Evolutionary conservation across 1,140 invertebrate species (phyloP).

Genomic region (Lanistes nyassanus): DNA sequence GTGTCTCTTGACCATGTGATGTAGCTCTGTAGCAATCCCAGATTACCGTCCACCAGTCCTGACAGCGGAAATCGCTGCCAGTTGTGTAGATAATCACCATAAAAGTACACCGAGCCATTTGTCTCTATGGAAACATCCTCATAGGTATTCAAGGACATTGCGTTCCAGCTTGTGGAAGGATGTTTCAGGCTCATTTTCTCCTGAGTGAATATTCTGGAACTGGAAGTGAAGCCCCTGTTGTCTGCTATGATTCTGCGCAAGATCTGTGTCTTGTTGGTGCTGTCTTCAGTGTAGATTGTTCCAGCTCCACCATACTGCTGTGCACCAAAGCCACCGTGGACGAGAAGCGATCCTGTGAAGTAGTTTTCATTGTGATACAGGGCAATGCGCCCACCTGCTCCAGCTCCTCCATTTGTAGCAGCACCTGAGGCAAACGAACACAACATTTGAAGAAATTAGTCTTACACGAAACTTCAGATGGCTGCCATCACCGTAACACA

Average conservation of each 20-base stretch:
- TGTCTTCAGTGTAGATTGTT: conserved; percentile 47
- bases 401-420: conserved; percentile 44
- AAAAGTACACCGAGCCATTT: conserved; percentile 20
- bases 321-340: conserved; percentile 45
- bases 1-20: conserved; percentile 3
- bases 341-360: conserved; percentile 45
- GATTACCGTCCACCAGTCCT: neutral
- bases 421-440: conserved; percentile 32
- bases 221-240: conserved; percentile 40
- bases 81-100: neutral
- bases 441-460: no score
- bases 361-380: conserved; percentile 48
- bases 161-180: neutral
- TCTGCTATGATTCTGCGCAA: conserved; percentile 35
- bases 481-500: no score
- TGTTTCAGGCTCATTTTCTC: conserved; percentile 36
- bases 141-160: conserved; percentile 24
- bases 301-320: conserved; percentile 49
- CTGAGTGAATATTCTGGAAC: conserved; percentile 40
- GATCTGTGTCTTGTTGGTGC: conserved; percentile 22
- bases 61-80: neutral
- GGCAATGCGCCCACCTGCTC: conserved; percentile 53
- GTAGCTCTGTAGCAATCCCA: neutral
- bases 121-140: conserved; percentile 33
- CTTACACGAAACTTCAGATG: no score